Base-by-base conservation (phyloP, 1,140 invertebrate genomes). In the Drosophila lacteicornis region DNA sequence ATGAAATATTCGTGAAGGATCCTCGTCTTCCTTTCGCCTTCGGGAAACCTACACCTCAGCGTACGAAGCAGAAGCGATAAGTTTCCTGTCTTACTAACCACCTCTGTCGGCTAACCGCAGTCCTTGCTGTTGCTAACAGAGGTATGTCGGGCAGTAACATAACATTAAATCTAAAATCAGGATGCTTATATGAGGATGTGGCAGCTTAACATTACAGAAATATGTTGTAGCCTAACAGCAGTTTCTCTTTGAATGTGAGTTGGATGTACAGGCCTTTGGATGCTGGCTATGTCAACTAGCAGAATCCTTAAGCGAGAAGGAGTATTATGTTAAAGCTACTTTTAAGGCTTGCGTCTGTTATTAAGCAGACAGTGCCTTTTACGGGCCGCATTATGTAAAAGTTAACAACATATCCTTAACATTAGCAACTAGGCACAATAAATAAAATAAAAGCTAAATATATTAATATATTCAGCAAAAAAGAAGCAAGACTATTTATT, bases 1-100 rank as follows among this genome's bases (percentile, higher is more conserved):
- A 71, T 73, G 27, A 73, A 73, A 45, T 56, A 56, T 59, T 50
- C 69, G 49, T 36, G 36, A 30, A 40, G 59, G 45, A 59, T 71
- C 49, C 53, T 22, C 27, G 30, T n/a, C 25, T 30, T 50, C 30
- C 27, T 51, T 71, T 59, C 12, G 17, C 30, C 45, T 33, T 42
- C 27, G 51, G 42, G 15, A 42, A 58, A 42, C 50, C 42, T 69
- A 27, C 9, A 33, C 9, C 30, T 49, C 6, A 11, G 17, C 5
- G 7, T 38, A 42, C 67, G 30, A 73, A 73, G 25, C 40, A 38
- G 11, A 60, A 36, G 12, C 43, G 57, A 71, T 19, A 36, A 15
- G 42, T 49, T 27, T 42, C 19, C 33, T n/a, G 51, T 11, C 27
- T 27, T 27, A 50, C 12, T 46, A 57, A 8, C 45, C 25, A 15